A percentile compares a stretch with the other conserved stretches of the same genome.
Conservation (phyloP, 2,113 vertebrate genomes). For the Podocnemis expansa region DNA sequence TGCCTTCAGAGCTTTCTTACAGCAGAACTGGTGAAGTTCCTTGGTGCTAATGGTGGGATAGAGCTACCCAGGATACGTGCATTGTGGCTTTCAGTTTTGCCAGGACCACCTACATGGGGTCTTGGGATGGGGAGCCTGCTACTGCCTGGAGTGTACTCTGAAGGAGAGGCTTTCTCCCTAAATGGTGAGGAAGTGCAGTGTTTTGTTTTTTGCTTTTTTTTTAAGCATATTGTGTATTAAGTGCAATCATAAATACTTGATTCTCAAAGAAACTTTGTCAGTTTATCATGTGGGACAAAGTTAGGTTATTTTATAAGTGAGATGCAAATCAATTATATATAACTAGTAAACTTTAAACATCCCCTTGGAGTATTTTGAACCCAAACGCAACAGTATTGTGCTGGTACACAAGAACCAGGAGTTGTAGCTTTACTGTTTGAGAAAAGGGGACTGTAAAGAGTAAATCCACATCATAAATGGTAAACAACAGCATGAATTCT, state of each 20-base stretch:
- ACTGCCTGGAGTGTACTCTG: not conserved
- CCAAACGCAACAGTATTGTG: not conserved
- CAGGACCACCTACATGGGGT: accelerated
- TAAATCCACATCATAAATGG: not conserved
- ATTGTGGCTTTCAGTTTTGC: not conserved
- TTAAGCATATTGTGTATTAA: not conserved
- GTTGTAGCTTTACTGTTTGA: not conserved
- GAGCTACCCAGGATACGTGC: accelerated
- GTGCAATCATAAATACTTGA: not conserved
- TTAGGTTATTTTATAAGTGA: not conserved
- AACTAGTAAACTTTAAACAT: not conserved
- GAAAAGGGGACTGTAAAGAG: not conserved
- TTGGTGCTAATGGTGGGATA: not conserved
- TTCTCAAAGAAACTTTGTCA: not conserved
- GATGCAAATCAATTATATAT: accelerated
- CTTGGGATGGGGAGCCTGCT: too few species aligned
- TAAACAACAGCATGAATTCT: not conserved
- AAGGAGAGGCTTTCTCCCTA: too few species aligned
- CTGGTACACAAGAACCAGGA: not conserved
- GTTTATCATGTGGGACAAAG: not conserved
- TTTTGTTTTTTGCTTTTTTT: too few species aligned
- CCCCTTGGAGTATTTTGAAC: not conserved
- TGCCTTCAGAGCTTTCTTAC: not conserved
- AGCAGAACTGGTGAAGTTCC: not conserved
- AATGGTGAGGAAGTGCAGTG: not conserved